Evolutionary conservation across 2,888 invertebrate species (phyloP).

Genomic region (Caprella mutica): DNA sequence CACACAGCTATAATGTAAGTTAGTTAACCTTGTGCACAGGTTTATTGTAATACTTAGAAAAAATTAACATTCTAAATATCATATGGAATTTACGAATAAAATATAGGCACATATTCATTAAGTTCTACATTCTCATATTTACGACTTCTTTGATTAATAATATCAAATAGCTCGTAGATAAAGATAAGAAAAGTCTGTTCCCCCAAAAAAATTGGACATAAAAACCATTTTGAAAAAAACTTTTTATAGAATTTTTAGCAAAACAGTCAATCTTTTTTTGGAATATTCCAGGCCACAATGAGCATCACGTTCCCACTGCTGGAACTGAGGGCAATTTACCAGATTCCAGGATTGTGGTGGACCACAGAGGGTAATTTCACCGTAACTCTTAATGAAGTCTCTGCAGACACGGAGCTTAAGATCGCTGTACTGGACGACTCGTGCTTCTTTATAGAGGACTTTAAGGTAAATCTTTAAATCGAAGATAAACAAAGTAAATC

Average conservation of each 20-base stretch:
- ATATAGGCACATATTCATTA: no score
- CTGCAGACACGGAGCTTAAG: neutral
- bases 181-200: no score
- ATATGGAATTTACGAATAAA: no score
- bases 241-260: no score
- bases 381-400: neutral
- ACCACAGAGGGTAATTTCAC: slow-evolving; percentile 4
- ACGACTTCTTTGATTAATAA: no score
- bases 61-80: no score
- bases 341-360: slow-evolving; percentile 4
- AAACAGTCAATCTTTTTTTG: no score
- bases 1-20: neutral
- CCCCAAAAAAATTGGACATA: no score
- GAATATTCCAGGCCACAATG: neutral
- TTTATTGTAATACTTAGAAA: neutral
- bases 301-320: neutral
- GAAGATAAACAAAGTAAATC: no score
- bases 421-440: slow-evolving; percentile 1
- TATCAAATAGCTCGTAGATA: no score
- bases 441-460: slow-evolving; percentile 2
- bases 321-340: neutral
- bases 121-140: neutral
- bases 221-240: no score
- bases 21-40: neutral
- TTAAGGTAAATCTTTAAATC: neutral